phyloP scores from a whole-genome alignment of 1,140 invertebrate species.

The Galleria mellonella region DNA sequence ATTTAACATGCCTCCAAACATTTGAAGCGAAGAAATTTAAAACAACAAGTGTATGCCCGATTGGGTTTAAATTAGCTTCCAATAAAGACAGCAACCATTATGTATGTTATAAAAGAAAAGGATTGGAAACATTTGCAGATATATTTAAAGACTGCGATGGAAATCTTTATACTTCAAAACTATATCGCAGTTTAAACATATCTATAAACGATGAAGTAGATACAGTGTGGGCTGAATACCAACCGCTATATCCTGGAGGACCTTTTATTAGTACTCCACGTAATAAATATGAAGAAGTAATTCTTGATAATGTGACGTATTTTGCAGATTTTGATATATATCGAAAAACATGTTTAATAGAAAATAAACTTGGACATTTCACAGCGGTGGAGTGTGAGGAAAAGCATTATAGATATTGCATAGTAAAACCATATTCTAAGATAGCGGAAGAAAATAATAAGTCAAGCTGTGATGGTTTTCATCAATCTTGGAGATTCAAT shows the following conservation, averaged over 20 bases:
- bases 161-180: constrained; percentile 42
- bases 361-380: neutral
- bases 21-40: constrained; percentile 13
- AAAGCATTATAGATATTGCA: constrained; percentile 45
- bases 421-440: constrained; percentile 45
- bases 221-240: constrained; percentile 59
- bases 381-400: neutral
- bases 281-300: neutral
- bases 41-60: constrained; percentile 28
- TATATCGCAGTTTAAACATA: constrained; percentile 36
- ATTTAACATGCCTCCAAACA: neutral
- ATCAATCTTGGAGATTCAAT: constrained; percentile 38
- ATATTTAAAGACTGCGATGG: constrained; percentile 48
- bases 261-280: constrained; percentile 50
- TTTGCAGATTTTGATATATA: neutral
- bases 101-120: constrained; percentile 46
- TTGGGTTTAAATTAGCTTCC: constrained; percentile 35
- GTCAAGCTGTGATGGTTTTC: constrained; percentile 31
- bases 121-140: constrained; percentile 42
- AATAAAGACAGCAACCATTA: constrained; percentile 18
- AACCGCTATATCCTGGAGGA: constrained; percentile 52
- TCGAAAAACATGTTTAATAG: neutral
- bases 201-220: constrained; percentile 12
- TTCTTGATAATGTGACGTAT: neutral
- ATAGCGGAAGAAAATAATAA: constrained; percentile 17